A percentile compares a stretch with the other conserved stretches of the same genome.
Conservation (phyloP, 2,113 vertebrate species). For the Salminus brasiliensis region DNA sequence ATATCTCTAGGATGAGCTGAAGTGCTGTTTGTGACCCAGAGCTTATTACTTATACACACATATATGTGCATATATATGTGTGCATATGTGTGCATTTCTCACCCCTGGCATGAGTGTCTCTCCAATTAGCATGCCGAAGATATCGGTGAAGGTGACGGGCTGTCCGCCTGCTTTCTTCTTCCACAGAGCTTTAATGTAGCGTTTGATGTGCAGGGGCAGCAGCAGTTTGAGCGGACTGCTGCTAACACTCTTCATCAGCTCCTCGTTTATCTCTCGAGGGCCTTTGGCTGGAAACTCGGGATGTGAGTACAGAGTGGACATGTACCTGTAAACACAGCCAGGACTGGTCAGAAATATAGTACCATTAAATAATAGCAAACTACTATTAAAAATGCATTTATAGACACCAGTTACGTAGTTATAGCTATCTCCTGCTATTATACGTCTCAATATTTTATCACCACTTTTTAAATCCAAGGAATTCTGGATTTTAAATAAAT, state of each 20-base stretch:
- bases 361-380: neutral
- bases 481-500: too few species aligned
- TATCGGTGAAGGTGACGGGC: slow-evolving; percentile 97
- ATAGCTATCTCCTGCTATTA: too few species aligned
- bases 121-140: slow-evolving; percentile 98
- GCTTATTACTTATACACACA: too few species aligned
- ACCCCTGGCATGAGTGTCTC: slow-evolving; percentile 93
- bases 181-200: slow-evolving; percentile 94
- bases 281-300: slow-evolving; percentile 92
- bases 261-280: slow-evolving; percentile 89
- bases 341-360: neutral
- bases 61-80: too few species aligned
- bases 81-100: slow-evolving; percentile 60
- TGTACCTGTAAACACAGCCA: slow-evolving; percentile 81
- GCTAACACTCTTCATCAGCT: slow-evolving; percentile 91
- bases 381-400: neutral
- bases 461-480: too few species aligned
- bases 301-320: slow-evolving; percentile 95
- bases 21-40: too few species aligned
- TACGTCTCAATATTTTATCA: too few species aligned
- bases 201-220: slow-evolving; percentile 90
- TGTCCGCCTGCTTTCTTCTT: slow-evolving; percentile 93
- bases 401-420: neutral
- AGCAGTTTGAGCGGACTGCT: slow-evolving; percentile 90
- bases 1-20: too few species aligned